Evolutionary conservation across 2,113 vertebrate species (phyloP), one percentile per base, ranked within the genome.

Genomic region (Colius striatus): DNA sequence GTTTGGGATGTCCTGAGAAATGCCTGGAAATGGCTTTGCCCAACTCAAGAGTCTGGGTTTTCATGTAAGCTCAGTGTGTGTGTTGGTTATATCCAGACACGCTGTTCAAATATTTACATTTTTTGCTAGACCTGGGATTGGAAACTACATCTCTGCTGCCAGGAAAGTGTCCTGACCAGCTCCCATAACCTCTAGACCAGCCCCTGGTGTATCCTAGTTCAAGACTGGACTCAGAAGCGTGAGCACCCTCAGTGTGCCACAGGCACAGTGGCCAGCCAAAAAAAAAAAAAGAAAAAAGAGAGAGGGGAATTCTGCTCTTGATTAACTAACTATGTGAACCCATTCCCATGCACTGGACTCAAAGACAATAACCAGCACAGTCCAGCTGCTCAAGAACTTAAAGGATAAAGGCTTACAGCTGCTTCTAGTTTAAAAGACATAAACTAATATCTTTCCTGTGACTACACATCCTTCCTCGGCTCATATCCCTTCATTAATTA

Each of bases 241-340:
- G 29, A 41, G 27, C 41, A 38, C 27, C 6, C 23, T 26, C 20
- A 3, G 15, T 43, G 51, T 41, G 38, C 41, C 45, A 4, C 4
- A 1, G 45, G 6, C 1, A 2, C 20, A 29, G 51, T 5, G 45
- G 36, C 16, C n/a, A 4, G 67, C 32, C 2, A 15, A 45, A 41
- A 32, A 11, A 1, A 15, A 15, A 21, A 32, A 34, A 4, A 0
- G 5, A 32, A 16, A n/a, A 25, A n/a, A n/a, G n/a, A n/a, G n/a
- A n/a, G n/a, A n/a, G n/a, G 68, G 25, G 27, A 63, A n/a, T 63
- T 32, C 21, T 63, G 34, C 32, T 55, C 11, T 5, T 45, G 18
- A 6, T 41, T 21, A n/a, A 23, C 13, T 20, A 41, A 3, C 18
- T 65, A 3, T 0, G 4, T 32, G 45, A 43, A 47, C 53, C n/a